Percentiles rank a stretch among this genome's conserved stretches.
Evolutionary conservation across 2,113 vertebrate genomes (phyloP).

Genomic region (Megaceryle maxima): DNA sequence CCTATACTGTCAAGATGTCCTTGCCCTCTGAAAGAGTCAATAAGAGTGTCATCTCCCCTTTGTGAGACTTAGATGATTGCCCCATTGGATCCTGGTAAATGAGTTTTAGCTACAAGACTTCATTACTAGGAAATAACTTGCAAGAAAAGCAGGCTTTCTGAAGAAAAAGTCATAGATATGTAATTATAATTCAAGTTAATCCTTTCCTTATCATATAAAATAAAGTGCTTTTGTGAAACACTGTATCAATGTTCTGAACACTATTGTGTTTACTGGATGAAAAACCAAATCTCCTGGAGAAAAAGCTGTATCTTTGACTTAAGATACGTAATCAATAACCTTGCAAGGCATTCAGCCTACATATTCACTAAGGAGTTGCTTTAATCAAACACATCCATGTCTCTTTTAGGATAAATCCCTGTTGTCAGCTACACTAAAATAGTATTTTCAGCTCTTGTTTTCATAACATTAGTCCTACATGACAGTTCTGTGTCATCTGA

Average conservation of each 20-base stretch:
- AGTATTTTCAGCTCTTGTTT: conserved; percentile 32
- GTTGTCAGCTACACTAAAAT: conserved; percentile 41
- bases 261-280: not conserved
- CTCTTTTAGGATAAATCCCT: conserved; percentile 39
- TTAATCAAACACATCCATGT: conserved; percentile 43
- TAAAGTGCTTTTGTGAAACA: not conserved
- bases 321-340: conserved; percentile 55
- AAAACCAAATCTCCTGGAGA: not conserved
- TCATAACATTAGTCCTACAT: conserved; percentile 33
- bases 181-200: conserved; percentile 34
- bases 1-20: not conserved
- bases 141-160: not conserved
- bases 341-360: conserved; percentile 28
- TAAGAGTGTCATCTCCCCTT: not conserved
- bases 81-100: not conserved
- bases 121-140: not conserved
- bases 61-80: not conserved
- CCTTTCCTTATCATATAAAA: not conserved
- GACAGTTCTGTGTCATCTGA: conserved; percentile 57
- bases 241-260: not conserved
- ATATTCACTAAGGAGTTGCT: conserved; percentile 21
- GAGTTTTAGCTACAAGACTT: not conserved
- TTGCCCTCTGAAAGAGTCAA: not conserved
- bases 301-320: conserved; percentile 6
- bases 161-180: not conserved